Evolutionary conservation across 2,888 invertebrate genomes (phyloP), one percentile per base, ranked within the genome.

Genomic region (Agonum fuliginosum): DNA sequence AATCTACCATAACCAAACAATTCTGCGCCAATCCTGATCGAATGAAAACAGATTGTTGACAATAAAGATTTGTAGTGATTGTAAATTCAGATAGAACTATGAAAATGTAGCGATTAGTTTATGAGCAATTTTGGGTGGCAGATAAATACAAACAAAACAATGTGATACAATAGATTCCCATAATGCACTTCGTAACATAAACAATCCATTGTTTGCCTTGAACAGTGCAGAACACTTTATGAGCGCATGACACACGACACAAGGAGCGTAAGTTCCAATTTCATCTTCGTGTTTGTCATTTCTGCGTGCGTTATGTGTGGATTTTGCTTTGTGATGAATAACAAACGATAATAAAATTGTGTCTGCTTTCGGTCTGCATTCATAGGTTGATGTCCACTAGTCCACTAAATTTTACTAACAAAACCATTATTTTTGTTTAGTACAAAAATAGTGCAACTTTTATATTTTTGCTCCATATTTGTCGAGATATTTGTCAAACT

Each of bases 81-180:
- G 37, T 37, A 37, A 37, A 37, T 10, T 37, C 12, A 12, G 54
- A 54, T 54, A 54, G 54, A 24, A 48, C 22, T 24, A 24, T 54
- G 10, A 19, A 24, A 54, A 54, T 24, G 20, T 24, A 54, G 24
- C 20, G 54, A 54, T 54, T 54, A 54, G 54, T 54, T 54, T 54
- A 54, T 54, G 24, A 54, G 12, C n/a, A 22, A 54, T 4, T 54
- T 10, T 4, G 10, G 24, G 54, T 6, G 48, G 17, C 20, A 48
- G 6, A 24, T 54, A 54, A 62, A 62, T 48, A 20, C 62, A 62
- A 62, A 62, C 62, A 62, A 62, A 62, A 62, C 37, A 14, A 19
- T 12, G 17, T 27, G 10, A 34, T 30, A 34, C 62, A 30, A 37
- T 34, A 34, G 62, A 34, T 62, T 62, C 62, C 12, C 37, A 62